Evolutionary conservation across 2,888 invertebrate species (phyloP), one percentile per base, ranked within the genome.

Genomic region (Prosapia bicincta): DNA sequence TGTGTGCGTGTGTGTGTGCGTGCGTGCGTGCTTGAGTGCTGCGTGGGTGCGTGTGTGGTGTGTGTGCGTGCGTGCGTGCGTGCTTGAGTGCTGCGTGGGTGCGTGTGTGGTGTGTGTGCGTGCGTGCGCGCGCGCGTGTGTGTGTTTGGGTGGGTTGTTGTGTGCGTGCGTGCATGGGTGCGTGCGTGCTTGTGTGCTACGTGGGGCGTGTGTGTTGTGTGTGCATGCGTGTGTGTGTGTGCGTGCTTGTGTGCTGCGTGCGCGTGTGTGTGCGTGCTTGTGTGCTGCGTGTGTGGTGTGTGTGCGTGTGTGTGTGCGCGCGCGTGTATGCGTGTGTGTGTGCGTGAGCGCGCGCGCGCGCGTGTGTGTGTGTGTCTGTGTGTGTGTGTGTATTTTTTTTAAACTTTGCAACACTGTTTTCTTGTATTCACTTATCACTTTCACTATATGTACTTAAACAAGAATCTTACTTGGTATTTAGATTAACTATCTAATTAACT

Each of bases 241-340:
- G 65, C 13, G 65, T 65, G 65, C 13, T 5, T 65, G 65, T 65
- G 65, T 65, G 65, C n/a, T 65, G 65, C 13, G 65, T 65, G 65
- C 13, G 65, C 13, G 65, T 65, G 65, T 65, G 65, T 65, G 65
- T 65, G 65, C 13, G 65, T 65, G 65, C 13, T 5, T 65, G 65
- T 65, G 65, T 65, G 65, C n/a, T 65, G 65, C 13, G 65, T 65
- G 65, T 65, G 65, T 65, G 65, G 65, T 65, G 65, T 65, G 65
- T 65, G 65, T 65, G 65, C 13, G 65, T 65, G 65, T 65, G 65
- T 65, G 65, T 65, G 65, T 65, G 65, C 13, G 65, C 13, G 65
- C 13, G 65, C 13, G 65, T 65, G 65, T 65, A 13, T 65, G 65
- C 13, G 65, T 65, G 65, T 23, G 65, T 65, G 65, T 23, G 65